Conservation (phyloP, 2,888 invertebrate genomes). For the Trichopria drosophilae region DNA sequence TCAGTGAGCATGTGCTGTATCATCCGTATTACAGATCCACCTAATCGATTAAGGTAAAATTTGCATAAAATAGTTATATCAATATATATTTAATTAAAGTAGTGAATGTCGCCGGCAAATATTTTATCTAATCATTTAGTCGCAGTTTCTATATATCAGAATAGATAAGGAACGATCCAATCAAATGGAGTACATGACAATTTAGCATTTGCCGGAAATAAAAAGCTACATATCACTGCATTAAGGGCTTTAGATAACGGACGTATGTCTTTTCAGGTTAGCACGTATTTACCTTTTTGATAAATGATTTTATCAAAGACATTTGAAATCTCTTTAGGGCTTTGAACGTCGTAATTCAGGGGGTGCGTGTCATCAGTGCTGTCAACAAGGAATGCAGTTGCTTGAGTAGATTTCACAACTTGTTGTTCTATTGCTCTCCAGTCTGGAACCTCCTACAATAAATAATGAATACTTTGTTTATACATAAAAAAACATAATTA, state of each 20-base stretch:
- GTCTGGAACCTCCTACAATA: conserved; percentile 50
- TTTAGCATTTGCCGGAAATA: too few relatives aligned
- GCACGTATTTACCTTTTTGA: conserved; percentile 61
- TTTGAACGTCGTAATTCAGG: conserved; percentile 35
- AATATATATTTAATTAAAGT: not conserved
- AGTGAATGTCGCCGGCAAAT: not conserved
- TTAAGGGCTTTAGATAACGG: conserved; percentile 17
- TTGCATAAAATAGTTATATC: conserved; percentile 1
- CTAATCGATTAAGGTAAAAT: conserved; percentile 6
- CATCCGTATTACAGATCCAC: conserved; percentile 63
- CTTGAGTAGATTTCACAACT: conserved; percentile 51
- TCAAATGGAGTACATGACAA: too few relatives aligned
- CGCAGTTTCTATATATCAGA: conserved; percentile 8
- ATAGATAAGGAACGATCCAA: conserved; percentile 3
- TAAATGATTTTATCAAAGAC: conserved; percentile 66
- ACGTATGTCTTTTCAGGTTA: not conserved
- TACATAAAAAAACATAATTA: not conserved
- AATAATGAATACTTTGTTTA: not conserved
- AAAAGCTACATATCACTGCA: not conserved
- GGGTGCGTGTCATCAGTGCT: conserved; percentile 20
- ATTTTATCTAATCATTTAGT: conserved; percentile 24
- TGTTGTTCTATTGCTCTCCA: conserved; percentile 58
- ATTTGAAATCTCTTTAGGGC: conserved; percentile 60
- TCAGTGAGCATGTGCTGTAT: conserved; percentile 62
- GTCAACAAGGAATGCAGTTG: conserved; percentile 35